Evolutionary conservation across 1,140 invertebrate genomes (phyloP).

Genomic region (Drosophila orena): DNA sequence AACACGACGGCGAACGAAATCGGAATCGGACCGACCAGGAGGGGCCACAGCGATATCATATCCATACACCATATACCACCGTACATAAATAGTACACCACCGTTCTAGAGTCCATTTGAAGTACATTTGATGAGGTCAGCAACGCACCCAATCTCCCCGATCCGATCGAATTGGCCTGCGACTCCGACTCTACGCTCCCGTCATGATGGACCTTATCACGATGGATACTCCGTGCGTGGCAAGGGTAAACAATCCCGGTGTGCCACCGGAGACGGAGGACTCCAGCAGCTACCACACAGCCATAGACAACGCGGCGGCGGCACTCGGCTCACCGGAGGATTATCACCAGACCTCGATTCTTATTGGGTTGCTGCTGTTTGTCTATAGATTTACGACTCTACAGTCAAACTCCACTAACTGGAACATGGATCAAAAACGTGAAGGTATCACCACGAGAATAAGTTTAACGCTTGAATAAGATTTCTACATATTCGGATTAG

Average conservation of each 20-base stretch:
- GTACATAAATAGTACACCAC: slow-evolving; percentile 4
- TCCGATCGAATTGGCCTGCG: slow-evolving; percentile 45
- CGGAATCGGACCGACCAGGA: slow-evolving; percentile 15
- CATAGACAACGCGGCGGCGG: slow-evolving; percentile 68
- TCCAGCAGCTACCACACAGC: slow-evolving; percentile 35
- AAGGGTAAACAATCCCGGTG: slow-evolving; percentile 38
- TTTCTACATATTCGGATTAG: too few species aligned
- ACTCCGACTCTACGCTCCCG: slow-evolving; percentile 1
- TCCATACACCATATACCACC: slow-evolving; percentile 46
- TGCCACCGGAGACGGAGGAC: slow-evolving; percentile 20
- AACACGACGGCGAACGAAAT: slow-evolving; percentile 50
- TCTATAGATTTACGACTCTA: slow-evolving; percentile 63
- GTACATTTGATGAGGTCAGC: slow-evolving; percentile 81
- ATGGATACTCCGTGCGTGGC: slow-evolving; percentile 43
- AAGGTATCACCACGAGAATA: neutral
- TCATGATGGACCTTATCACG: slow-evolving; percentile 51
- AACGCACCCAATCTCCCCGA: slow-evolving; percentile 57
- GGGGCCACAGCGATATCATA: slow-evolving; percentile 68
- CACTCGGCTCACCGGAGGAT: slow-evolving; percentile 45
- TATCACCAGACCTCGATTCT: slow-evolving; percentile 53
- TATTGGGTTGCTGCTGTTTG: slow-evolving; percentile 50
- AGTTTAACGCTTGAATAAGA: too few species aligned
- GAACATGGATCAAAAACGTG: neutral
- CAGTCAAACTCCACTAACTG: neutral
- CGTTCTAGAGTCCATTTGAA: slow-evolving; percentile 69